Evolutionary conservation across 2,888 invertebrate genomes (phyloP).

Genomic region (Conus canariensis): DNA sequence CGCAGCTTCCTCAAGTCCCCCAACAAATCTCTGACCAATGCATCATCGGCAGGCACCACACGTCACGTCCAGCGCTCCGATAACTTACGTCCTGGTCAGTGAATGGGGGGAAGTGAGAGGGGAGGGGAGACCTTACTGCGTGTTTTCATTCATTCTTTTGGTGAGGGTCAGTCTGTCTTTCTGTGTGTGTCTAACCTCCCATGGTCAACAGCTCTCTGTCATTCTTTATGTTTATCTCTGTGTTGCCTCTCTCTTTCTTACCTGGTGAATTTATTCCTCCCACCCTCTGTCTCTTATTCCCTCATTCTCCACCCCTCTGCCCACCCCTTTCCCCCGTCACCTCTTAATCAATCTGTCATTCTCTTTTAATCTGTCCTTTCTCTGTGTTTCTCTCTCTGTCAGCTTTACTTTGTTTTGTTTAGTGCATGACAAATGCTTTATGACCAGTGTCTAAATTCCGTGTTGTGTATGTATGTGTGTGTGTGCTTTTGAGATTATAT

Average conservation of each 20-base stretch:
- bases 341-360: too few relatives aligned
- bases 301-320: background rate
- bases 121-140: background rate
- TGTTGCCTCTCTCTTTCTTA: background rate
- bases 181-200: background rate
- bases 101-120: background rate
- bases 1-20: background rate
- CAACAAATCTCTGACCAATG: background rate
- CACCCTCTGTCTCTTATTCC: background rate
- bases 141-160: background rate
- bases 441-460: too few relatives aligned
- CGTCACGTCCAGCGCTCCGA: background rate
- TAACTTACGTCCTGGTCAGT: slow-evolving; percentile 7
- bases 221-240: too few relatives aligned
- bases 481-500: too few relatives aligned
- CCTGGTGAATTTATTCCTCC: background rate
- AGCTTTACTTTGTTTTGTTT: too few relatives aligned
- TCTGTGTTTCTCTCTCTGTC: too few relatives aligned
- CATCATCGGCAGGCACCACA: background rate
- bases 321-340: too few relatives aligned
- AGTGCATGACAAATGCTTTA: too few relatives aligned
- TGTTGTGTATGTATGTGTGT: too few relatives aligned
- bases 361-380: too few relatives aligned
- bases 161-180: background rate
- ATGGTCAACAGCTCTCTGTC: too few relatives aligned